phyloP scores from a whole-genome alignment of 2,797 vertebrate species.

The Macropodus opercularis region DNA sequence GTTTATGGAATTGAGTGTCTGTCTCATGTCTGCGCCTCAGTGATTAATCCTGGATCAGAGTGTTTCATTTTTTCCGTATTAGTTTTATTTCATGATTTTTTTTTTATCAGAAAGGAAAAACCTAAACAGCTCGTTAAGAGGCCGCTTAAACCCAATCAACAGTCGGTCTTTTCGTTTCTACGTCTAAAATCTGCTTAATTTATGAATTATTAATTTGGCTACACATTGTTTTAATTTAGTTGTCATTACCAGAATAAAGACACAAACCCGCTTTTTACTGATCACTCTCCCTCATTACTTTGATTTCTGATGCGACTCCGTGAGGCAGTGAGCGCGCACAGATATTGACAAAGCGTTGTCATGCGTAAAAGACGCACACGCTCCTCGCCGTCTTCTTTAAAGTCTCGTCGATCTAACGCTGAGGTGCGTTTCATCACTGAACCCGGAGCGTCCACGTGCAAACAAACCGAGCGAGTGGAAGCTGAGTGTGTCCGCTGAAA shows the following conservation, averaged over 20 bases:
- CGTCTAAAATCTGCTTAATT: no score
- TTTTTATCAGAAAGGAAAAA: neutral
- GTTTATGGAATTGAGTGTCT: neutral
- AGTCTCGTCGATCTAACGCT: neutral
- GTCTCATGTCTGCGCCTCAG: neutral
- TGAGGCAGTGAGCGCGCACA: neutral
- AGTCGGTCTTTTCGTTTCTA: neutral
- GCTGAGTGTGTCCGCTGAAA: no score
- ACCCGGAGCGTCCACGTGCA: neutral
- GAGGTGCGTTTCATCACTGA: constrained; percentile 5
- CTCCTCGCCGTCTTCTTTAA: neutral
- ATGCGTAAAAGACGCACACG: constrained; percentile 10
- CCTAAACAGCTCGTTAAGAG: neutral
- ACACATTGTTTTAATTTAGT: neutral
- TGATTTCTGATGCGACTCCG: neutral
- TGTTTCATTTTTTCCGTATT: neutral
- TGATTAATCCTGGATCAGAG: constrained; percentile 1
- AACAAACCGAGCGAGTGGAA: no score
- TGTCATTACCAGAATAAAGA: neutral
- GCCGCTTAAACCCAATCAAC: neutral
- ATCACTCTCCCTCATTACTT: neutral
- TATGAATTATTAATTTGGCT: neutral
- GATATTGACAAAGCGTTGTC: constrained; percentile 20
- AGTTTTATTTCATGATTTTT: neutral
- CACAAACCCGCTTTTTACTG: neutral